Conservation (phyloP, 1,140 invertebrate species). For the Thaumatotibia leucotreta region DNA sequence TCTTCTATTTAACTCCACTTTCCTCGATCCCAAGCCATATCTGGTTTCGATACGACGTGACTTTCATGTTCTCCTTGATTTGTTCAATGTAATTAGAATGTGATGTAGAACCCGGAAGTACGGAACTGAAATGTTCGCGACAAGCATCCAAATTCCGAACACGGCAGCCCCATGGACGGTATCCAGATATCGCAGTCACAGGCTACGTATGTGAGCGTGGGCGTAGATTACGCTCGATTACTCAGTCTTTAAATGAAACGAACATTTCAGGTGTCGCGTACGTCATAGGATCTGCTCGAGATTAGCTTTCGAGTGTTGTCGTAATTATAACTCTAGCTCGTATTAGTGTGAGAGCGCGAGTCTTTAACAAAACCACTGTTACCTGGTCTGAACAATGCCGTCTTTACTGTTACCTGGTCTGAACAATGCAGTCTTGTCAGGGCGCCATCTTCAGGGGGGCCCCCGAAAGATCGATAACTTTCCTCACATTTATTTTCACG, state of each 20-base stretch:
- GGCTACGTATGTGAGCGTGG: slow-evolving; percentile 31
- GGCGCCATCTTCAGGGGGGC: too few species aligned
- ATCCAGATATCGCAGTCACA: slow-evolving; percentile 16
- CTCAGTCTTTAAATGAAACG: slow-evolving; percentile 44
- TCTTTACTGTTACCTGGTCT: too few species aligned
- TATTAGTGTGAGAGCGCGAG: not conserved
- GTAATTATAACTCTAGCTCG: slow-evolving; percentile 60
- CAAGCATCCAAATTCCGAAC: not conserved
- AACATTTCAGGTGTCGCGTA: slow-evolving; percentile 37
- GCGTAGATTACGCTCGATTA: slow-evolving; percentile 42
- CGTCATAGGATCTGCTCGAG: slow-evolving; percentile 54
- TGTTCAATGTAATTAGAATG: too few species aligned
- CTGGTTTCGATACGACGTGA: too few species aligned
- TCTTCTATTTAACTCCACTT: too few species aligned
- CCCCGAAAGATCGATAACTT: too few species aligned
- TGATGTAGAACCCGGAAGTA: not conserved
- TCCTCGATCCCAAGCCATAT: too few species aligned
- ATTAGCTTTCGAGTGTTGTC: slow-evolving; percentile 52
- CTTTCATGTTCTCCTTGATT: too few species aligned
- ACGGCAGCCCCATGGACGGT: not conserved
- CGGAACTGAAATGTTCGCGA: not conserved
- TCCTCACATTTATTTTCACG: too few species aligned
- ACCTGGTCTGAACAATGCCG: too few species aligned
- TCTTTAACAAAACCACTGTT: not conserved
- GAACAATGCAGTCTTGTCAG: too few species aligned